Evolutionary conservation across 92 coral and sea anemone species (phyloP), one percentile per base, ranked within the genome.

Genomic region (Anthopleura xanthogrammica): DNA sequence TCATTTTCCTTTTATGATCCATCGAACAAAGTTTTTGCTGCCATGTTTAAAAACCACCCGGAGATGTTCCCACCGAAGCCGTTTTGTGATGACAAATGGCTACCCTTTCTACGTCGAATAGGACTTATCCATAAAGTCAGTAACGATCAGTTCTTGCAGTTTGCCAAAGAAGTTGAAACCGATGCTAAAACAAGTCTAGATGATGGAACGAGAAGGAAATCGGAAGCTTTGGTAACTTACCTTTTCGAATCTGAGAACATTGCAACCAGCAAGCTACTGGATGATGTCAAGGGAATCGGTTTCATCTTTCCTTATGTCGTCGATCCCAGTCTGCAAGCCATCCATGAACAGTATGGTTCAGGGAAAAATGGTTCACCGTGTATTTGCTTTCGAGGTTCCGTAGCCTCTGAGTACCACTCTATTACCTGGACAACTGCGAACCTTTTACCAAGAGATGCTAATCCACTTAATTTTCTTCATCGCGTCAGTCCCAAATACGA

Each of bases 31-130:
- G 95, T 90, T 11, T 92, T 92, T 80, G n/a, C 17, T 17, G 68
- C 55, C 0, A 90, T 92, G 93, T 81, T 92, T 22, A 12, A 57
- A 0, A 79, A 52, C 3, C 66, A 77, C 22, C 81, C 72, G 66
- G 88, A 87, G 3, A 11, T 10, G 72, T 92, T 89, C 78, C 95
- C 95, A 4, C 89, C 90, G 3, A 41, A 43, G 7, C 95, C 95
- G 8, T 92, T 89, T 68, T 46, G 43, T 16, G 75, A 77, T 5
- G 16, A 0, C 1, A 41, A 81, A 4, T 92, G 95, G 95, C 24
- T 87, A 74, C 79, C 75, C 7, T 89, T 92, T 71, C 77, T 92
- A 77, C 68, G 64, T 29, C 29, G 80, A 9, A 79, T 89, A 52
- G 95, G 95, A 0, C 80, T 92, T 10, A 82, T 80, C 60, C 76